Conservation (phyloP, 2,113 vertebrate species). For the Carollia perspicillata region DNA sequence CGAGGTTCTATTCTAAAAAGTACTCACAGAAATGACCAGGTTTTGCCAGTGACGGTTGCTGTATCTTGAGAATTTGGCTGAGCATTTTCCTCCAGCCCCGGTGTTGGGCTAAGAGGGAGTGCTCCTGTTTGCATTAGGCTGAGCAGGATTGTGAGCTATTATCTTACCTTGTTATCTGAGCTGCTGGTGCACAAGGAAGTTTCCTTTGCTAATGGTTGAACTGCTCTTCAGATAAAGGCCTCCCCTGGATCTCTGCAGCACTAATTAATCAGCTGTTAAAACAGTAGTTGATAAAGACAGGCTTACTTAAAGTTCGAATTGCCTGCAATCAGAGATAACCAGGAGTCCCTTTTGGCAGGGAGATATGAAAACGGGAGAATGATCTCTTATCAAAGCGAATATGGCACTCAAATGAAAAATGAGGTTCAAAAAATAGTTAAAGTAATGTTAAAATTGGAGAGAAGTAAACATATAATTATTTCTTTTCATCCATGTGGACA, state of each 20-base stretch:
- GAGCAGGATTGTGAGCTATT: slow-evolving; percentile 83
- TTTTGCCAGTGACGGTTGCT: not conserved
- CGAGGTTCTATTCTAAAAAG: not conserved
- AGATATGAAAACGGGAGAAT: slow-evolving; percentile 78
- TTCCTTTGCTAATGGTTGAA: slow-evolving; percentile 87
- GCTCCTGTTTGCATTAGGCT: slow-evolving; percentile 86
- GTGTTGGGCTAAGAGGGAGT: slow-evolving; percentile 85
- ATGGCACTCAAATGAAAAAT: slow-evolving; percentile 74
- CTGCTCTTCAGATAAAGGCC: slow-evolving; percentile 88
- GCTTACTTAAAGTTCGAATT: slow-evolving; percentile 85
- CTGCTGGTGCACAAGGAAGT: slow-evolving; percentile 86
- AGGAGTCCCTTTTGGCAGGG: slow-evolving; percentile 80
- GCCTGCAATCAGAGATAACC: slow-evolving; percentile 87
- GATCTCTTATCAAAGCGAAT: slow-evolving; percentile 79
- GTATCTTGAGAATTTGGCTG: slow-evolving; percentile 67
- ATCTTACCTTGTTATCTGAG: slow-evolving; percentile 89
- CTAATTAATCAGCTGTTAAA: slow-evolving; percentile 90
- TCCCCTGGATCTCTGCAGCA: slow-evolving; percentile 80
- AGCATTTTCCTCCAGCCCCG: slow-evolving; percentile 66
- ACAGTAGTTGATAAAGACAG: slow-evolving; percentile 86
- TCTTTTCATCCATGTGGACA: not conserved
- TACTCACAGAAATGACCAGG: not conserved
- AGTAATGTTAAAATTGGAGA: slow-evolving; percentile 40
- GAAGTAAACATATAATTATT: slow-evolving; percentile 31
- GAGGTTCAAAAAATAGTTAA: slow-evolving; percentile 58